Conservation (phyloP, 2,113 vertebrate species). For the Hymenochirus boettgeri region DNA sequence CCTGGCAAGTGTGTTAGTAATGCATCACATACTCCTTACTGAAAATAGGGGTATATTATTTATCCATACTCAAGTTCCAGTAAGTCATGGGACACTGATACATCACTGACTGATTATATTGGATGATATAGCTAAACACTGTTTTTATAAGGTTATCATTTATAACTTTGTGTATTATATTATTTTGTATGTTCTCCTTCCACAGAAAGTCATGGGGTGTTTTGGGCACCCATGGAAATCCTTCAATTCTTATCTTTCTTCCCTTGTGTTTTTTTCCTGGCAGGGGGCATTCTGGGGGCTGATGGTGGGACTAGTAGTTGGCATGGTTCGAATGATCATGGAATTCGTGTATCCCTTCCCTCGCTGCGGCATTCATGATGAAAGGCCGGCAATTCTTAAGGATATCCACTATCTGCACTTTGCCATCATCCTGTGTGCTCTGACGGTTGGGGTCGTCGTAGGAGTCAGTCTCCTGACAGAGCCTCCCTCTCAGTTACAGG, state of each 20-base stretch:
- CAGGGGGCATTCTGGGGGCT: slow-evolving; percentile 95
- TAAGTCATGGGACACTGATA: too few relatives aligned
- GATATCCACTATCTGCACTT: slow-evolving; percentile 91
- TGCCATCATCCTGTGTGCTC: slow-evolving; percentile 70
- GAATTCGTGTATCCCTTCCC: slow-evolving; percentile 74
- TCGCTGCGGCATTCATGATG: slow-evolving; percentile 67
- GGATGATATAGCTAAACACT: too few relatives aligned
- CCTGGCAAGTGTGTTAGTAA: too few relatives aligned
- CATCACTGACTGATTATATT: too few relatives aligned
- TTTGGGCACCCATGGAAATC: background rate
- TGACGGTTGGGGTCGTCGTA: slow-evolving; percentile 54
- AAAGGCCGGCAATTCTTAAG: slow-evolving; percentile 62
- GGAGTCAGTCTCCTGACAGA: slow-evolving; percentile 70
- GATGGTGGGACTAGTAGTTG: slow-evolving; percentile 77
- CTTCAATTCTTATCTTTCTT: background rate
- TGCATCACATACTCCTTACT: too few relatives aligned
- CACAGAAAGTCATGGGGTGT: too few relatives aligned
- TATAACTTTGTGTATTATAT: too few relatives aligned
- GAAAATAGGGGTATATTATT: too few relatives aligned
- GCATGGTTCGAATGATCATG: slow-evolving; percentile 78
- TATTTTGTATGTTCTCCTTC: too few relatives aligned
- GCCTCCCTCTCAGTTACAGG: slow-evolving; percentile 60
- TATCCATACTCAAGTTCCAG: too few relatives aligned
- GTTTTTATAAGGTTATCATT: too few relatives aligned
- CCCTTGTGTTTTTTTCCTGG: slow-evolving; percentile 1